Evolutionary conservation across 2,797 vertebrate species (phyloP).

Genomic region (Carcharodon carcharias): DNA sequence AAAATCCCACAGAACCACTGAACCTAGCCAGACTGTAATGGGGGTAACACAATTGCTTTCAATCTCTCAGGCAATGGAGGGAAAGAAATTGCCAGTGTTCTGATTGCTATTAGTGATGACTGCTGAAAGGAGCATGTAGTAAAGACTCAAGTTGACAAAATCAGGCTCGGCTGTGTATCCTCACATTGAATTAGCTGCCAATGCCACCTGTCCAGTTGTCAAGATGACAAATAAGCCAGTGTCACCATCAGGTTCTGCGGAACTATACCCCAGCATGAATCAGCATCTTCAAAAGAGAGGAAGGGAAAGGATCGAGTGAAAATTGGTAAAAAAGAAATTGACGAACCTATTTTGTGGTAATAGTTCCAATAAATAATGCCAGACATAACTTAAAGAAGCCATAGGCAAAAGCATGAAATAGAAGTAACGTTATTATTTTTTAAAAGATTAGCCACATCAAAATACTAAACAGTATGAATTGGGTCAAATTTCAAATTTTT

Average conservation of each 20-base stretch:
- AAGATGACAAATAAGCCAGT: background rate
- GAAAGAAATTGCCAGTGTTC: background rate
- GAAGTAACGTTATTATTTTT: constrained; percentile 11
- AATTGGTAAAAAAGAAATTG: background rate
- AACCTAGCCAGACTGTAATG: background rate
- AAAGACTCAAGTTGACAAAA: background rate
- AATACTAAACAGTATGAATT: constrained; percentile 9
- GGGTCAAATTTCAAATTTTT: constrained; percentile 5
- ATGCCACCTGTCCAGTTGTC: background rate
- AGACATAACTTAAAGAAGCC: background rate
- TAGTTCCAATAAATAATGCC: background rate
- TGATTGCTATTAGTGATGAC: background rate
- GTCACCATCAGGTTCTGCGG: background rate
- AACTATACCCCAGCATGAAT: background rate
- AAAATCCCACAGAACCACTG: background rate
- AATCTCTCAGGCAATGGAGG: background rate
- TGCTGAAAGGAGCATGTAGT: background rate
- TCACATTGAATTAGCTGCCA: background rate
- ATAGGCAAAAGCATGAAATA: background rate
- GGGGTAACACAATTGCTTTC: background rate
- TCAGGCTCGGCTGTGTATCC: background rate
- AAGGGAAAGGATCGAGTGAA: background rate
- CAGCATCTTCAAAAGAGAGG: background rate
- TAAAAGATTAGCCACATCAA: constrained; percentile 31
- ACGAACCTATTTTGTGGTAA: background rate